Percentiles rank a stretch among this genome's conserved stretches.
Evolutionary conservation across 2,113 vertebrate species (phyloP).

Genomic region (Anolis sagrei): DNA sequence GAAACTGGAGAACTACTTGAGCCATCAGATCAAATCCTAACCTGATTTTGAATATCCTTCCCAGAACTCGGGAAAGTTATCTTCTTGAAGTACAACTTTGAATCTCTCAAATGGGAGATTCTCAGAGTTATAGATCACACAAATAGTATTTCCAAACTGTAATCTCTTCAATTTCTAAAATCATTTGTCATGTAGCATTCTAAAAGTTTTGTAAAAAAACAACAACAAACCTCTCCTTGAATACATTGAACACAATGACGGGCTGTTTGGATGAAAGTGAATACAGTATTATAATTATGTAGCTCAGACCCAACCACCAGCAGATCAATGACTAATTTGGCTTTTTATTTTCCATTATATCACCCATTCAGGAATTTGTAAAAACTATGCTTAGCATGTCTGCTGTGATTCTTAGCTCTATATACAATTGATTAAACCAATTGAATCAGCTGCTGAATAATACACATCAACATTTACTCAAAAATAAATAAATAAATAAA

Average conservation of each 20-base stretch:
- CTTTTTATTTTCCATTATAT: neutral
- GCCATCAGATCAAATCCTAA: too few species aligned
- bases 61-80: too few species aligned
- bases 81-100: too few species aligned
- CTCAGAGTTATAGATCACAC: neutral
- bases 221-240: too few species aligned
- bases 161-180: neutral
- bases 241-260: neutral
- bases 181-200: neutral
- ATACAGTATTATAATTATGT: neutral
- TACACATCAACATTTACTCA: too few species aligned
- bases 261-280: neutral
- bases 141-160: too few species aligned
- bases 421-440: too few species aligned
- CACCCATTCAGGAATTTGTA: constrained; percentile 24
- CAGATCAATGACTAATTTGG: neutral
- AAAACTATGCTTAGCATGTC: constrained; percentile 33
- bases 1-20: neutral
- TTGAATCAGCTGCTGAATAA: too few species aligned
- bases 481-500: too few species aligned
- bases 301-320: too few species aligned
- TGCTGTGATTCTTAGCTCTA: neutral
- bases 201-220: neutral
- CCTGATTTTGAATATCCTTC: neutral
- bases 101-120: neutral